Evolutionary conservation across 2,797 vertebrate species (phyloP).

Genomic region (Onychomys arenicola): DNA sequence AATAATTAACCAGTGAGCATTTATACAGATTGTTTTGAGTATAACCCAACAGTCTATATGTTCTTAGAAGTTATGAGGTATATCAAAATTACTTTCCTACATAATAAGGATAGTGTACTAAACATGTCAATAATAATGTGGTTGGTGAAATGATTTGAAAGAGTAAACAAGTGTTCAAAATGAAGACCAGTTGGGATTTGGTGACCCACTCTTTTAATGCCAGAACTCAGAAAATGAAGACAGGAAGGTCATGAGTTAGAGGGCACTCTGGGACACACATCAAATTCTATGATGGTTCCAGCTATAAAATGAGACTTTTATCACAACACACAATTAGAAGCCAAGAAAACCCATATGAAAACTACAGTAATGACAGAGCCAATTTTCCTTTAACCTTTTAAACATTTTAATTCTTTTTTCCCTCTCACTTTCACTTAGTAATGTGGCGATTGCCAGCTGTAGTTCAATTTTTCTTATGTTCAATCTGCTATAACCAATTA

Average conservation of each 20-base stretch:
- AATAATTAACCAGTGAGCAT: not conserved
- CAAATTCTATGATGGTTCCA: not conserved
- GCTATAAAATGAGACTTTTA: not conserved
- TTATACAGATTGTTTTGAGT: not conserved
- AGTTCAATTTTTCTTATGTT: not conserved
- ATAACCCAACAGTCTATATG: not conserved
- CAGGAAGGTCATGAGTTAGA: not conserved
- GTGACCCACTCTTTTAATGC: not conserved
- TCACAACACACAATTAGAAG: not conserved
- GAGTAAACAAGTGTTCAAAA: not conserved
- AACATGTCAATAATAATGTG: not conserved
- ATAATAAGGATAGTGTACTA: not conserved
- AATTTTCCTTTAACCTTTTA: not conserved
- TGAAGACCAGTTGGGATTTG: not conserved
- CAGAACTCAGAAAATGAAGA: not conserved
- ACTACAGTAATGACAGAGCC: not conserved
- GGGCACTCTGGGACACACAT: not conserved
- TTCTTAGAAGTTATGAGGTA: not conserved
- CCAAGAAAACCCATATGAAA: not conserved
- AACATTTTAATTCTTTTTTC: not conserved
- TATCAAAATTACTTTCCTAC: not conserved
- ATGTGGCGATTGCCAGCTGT: not conserved
- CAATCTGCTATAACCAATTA: not conserved
- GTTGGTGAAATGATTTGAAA: not conserved
- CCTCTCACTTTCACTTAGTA: not conserved